phyloP scores from a whole-genome alignment of 2,888 invertebrate species.

The Tenthredo scrophulariae region DNA sequence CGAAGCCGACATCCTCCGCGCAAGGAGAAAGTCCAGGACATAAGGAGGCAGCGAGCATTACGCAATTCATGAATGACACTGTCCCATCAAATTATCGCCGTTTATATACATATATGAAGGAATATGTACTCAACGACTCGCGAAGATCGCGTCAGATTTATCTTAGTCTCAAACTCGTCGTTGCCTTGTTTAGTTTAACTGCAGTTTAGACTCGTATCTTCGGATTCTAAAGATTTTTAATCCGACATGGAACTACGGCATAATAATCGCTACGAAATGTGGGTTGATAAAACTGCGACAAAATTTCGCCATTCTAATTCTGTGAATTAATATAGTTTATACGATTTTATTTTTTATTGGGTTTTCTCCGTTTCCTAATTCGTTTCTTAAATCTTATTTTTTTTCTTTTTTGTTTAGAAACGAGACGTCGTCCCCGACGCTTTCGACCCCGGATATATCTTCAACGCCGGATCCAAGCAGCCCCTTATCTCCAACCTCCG shows the following conservation, averaged over 20 bases:
- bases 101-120: not conserved
- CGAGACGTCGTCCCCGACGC: slow-evolving; percentile 70
- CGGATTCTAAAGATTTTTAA: not conserved
- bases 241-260: not conserved
- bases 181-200: slow-evolving; percentile 1
- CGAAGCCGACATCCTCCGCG: slow-evolving; percentile 58
- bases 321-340: not conserved
- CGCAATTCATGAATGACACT: slow-evolving; percentile 77
- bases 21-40: slow-evolving; percentile 73
- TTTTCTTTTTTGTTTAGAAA: slow-evolving; percentile 65
- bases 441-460: slow-evolving; percentile 68
- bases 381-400: not conserved
- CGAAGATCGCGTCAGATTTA: not conserved
- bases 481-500: slow-evolving; percentile 82
- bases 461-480: slow-evolving; percentile 77
- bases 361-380: not conserved
- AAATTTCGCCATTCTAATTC: not conserved
- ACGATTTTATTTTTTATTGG: not conserved
- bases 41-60: slow-evolving; percentile 69
- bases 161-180: slow-evolving; percentile 28
- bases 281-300: not conserved
- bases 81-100: slow-evolving; percentile 60
- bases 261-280: not conserved
- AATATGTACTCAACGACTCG: not conserved
- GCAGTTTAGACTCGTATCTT: not conserved